Conservation (phyloP, 1,140 invertebrate genomes). For the Drosophila ohnishii region DNA sequence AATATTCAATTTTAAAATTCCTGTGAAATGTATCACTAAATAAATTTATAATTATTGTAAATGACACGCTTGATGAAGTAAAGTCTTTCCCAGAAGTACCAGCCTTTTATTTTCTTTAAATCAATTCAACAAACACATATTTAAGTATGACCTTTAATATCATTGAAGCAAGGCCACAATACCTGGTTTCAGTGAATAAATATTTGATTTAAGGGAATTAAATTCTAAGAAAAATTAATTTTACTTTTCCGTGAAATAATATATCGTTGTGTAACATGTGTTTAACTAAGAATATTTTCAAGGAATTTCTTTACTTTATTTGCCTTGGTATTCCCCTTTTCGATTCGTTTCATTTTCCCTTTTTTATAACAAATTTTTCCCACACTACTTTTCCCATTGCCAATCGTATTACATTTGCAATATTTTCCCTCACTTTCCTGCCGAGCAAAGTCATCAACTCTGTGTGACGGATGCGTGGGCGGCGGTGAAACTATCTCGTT, state of each 20-base stretch:
- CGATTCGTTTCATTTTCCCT: background rate
- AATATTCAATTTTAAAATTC: background rate
- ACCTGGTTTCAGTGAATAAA: too few relatives aligned
- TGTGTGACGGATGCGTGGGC: slow-evolving; percentile 42
- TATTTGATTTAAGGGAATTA: background rate
- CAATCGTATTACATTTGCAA: slow-evolving; percentile 78
- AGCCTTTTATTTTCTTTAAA: background rate
- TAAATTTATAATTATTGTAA: background rate
- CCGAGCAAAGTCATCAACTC: slow-evolving; percentile 42
- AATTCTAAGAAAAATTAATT: background rate
- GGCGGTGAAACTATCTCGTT: slow-evolving; percentile 25
- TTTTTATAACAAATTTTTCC: background rate
- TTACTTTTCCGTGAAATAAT: background rate
- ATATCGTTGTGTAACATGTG: background rate
- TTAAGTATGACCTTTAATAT: background rate
- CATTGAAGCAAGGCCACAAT: background rate
- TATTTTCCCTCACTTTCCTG: slow-evolving; percentile 58
- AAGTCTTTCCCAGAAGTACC: background rate
- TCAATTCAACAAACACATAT: background rate
- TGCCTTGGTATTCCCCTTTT: background rate
- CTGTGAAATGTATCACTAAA: background rate
- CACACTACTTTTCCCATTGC: slow-evolving; percentile 5
- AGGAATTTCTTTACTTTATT: too few relatives aligned
- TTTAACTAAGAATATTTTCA: background rate
- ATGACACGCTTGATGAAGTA: background rate